These are phyloP conservation scores for Temnothorax curvispinosus DNA, from an alignment of 1,140 invertebrate species.

Conservation along the genomic window DNA sequence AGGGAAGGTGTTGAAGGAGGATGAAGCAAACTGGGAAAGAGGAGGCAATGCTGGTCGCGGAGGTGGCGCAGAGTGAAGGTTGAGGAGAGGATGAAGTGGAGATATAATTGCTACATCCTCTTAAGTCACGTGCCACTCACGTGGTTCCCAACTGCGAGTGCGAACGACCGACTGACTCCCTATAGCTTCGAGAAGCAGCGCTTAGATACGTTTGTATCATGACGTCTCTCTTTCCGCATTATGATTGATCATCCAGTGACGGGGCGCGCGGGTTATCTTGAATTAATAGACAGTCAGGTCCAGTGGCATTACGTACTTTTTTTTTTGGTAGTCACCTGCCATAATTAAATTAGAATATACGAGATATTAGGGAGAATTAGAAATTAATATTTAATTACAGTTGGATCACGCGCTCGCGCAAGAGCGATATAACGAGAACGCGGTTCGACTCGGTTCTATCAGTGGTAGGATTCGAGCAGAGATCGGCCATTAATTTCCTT, in stretches of 20 bases:
- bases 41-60: slow-evolving; percentile 54
- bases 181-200: slow-evolving; percentile 62
- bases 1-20: slow-evolving; percentile 56
- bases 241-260: slow-evolving; percentile 69
- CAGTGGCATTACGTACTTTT: slow-evolving; percentile 2
- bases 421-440: background rate
- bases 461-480: slow-evolving; percentile 67
- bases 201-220: slow-evolving; percentile 66
- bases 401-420: background rate
- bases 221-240: slow-evolving; percentile 66
- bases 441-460: slow-evolving; percentile 20
- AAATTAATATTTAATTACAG: slow-evolving; percentile 24
- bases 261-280: slow-evolving; percentile 13
- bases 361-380: background rate
- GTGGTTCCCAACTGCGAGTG: slow-evolving; percentile 80
- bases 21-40: slow-evolving; percentile 51
- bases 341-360: slow-evolving; percentile 29
- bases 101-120: slow-evolving; percentile 83
- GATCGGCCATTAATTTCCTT: slow-evolving; percentile 84
- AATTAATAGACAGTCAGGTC: slow-evolving; percentile 44
- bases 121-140: slow-evolving; percentile 83
- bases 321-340: background rate
- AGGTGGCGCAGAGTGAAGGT: slow-evolving; percentile 59
- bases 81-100: slow-evolving; percentile 70
- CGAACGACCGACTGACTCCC: slow-evolving; percentile 63